Percentiles rank a stretch among this genome's conserved stretches.
Conservation (phyloP, 2,888 invertebrate species). For the Lingula anatina region DNA sequence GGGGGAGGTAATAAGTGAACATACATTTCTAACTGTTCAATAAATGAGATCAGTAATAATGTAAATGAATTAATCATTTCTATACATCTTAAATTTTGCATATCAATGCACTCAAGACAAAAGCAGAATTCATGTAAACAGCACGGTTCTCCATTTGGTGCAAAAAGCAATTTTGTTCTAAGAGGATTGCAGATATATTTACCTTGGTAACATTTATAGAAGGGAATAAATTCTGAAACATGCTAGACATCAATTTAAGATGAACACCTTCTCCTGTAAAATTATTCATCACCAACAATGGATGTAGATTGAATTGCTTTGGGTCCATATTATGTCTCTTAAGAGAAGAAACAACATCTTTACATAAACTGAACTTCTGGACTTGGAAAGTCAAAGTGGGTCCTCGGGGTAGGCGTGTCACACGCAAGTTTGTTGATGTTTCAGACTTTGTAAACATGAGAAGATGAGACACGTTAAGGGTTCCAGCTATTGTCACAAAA, state of each 20-base stretch:
- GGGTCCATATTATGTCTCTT: constrained; percentile 65
- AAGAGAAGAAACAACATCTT: constrained; percentile 80
- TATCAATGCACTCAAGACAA: too few relatives aligned
- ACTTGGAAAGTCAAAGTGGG: constrained; percentile 85
- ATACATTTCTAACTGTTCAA: too few relatives aligned
- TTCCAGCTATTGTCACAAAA: constrained; percentile 84
- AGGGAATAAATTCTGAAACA: constrained; percentile 98
- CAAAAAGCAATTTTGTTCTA: neutral
- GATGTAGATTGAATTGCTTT: constrained; percentile 76
- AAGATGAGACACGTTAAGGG: constrained; percentile 88
- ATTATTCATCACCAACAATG: constrained; percentile 70
- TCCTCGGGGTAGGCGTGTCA: constrained; percentile 81
- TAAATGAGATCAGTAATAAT: too few relatives aligned
- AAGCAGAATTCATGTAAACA: too few relatives aligned
- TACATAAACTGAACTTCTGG: constrained; percentile 70
- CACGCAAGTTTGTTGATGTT: constrained; percentile 67
- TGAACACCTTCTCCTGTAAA: constrained; percentile 76
- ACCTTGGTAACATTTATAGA: constrained; percentile 89
- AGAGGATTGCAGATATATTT: constrained; percentile 33
- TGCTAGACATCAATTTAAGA: constrained; percentile 75
- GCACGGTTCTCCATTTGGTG: too few relatives aligned
- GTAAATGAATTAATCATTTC: too few relatives aligned
- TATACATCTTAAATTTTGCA: too few relatives aligned
- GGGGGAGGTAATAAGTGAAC: too few relatives aligned
- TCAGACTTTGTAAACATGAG: constrained; percentile 84